phyloP scores from a whole-genome alignment of 2,888 invertebrate genomes.

The Epsilonema sp. region DNA sequence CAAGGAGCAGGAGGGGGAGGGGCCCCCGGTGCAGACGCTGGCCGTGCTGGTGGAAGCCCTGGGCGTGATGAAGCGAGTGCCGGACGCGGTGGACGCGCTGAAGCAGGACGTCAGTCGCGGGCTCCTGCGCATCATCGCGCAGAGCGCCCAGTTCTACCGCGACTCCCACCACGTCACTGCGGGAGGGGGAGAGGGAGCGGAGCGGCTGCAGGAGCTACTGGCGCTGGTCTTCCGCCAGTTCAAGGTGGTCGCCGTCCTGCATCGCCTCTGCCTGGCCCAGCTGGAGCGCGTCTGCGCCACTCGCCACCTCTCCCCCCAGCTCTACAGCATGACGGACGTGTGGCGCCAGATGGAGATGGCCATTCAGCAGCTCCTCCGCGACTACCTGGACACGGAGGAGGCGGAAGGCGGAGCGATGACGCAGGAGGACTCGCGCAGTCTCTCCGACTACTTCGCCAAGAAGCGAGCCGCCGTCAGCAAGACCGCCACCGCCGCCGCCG shows the following conservation, averaged over 20 bases:
- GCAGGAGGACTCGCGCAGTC: slow-evolving; percentile 20
- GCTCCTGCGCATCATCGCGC: neutral
- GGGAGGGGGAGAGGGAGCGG: neutral
- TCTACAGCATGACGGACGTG: slow-evolving; percentile 55
- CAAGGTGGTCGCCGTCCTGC: slow-evolving; percentile 55
- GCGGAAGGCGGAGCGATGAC: too few relatives aligned
- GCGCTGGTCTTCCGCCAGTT: slow-evolving; percentile 61
- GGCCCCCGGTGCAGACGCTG: slow-evolving; percentile 45
- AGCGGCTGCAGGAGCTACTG: slow-evolving; percentile 39
- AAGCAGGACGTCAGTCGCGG: neutral
- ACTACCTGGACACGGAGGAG: slow-evolving; percentile 45
- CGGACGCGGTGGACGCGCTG: slow-evolving; percentile 57
- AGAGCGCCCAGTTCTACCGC: neutral
- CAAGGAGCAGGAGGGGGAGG: slow-evolving; percentile 27
- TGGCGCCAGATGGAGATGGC: slow-evolving; percentile 76
- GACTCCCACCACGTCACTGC: neutral
- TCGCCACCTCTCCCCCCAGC: slow-evolving; percentile 11
- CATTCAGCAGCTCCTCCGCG: slow-evolving; percentile 60
- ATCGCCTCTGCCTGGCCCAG: slow-evolving; percentile 43
- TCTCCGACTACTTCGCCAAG: slow-evolving; percentile 34
- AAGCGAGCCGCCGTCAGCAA: too few relatives aligned
- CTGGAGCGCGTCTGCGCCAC: slow-evolving; percentile 20
- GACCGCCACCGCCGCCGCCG: too few relatives aligned
- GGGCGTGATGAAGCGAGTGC: slow-evolving; percentile 45
- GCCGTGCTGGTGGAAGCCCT: slow-evolving; percentile 60